Evolutionary conservation across 2,113 vertebrate species (phyloP), one percentile per base, ranked within the genome.

Genomic region (Trochalopteron elliotii): DNA sequence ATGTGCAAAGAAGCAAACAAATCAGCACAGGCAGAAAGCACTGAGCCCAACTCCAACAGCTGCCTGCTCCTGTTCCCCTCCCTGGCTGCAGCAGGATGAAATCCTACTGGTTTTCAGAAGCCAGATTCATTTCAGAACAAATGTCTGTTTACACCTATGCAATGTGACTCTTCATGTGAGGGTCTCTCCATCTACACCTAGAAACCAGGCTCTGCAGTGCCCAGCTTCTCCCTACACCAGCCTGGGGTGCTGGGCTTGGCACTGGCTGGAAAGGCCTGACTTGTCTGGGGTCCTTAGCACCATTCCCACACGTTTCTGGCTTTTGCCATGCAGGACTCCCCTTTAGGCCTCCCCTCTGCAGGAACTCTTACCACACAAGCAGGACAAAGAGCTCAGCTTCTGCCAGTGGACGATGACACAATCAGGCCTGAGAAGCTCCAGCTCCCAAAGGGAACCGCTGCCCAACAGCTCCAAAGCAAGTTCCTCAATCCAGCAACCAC

Each of bases 351-450:
- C 45, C 28, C 24, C 12, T 35, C 30, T 60, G 67, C 3, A 4
- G 8, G 23, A 47, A 37, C 19, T 42, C 53, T 23, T 11, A 17
- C 30, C 53, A 37, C 18, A 14, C n/a, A 60, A 47, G 35, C 35
- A 61, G 33, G 23, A 52, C 24, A 65, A 49, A 68, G 68, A 91
- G 11, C 40, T 5, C 11, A 0, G 27, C 27, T 49, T 60, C 21
- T 39, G 74, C 28, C n/a, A 61, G 15, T 7, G 56, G 15, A 37
- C 0, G 0, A 47, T 1, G 0, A 15, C 21, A 39, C 12, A 9
- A 9, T 49, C 5, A 8, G 23, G 39, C 52, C 52, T 21, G 17
- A 44, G 23, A n/a, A 74, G 31, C 17, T 42, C 22, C 30, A 42
- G 37, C 37, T 33, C 68, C n/a, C 4, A 5, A 42, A 42, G 30